Evolutionary conservation across 2,113 vertebrate species (phyloP).

Genomic region (Ictidomys tridecemlineatus): DNA sequence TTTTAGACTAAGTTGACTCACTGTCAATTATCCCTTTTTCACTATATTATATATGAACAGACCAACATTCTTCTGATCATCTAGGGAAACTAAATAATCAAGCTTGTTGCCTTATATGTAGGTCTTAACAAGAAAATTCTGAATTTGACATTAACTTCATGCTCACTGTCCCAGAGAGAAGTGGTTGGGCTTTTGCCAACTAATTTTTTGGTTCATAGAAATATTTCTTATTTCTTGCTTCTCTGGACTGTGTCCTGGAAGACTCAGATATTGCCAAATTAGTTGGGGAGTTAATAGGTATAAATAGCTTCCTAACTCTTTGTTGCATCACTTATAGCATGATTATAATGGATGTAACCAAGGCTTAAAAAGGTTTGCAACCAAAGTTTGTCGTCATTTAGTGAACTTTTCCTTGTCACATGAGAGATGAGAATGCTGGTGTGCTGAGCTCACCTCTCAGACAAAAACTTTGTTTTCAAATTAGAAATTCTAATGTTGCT

Average conservation of each 20-base stretch:
- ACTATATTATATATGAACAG: not conserved
- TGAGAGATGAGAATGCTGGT: not conserved
- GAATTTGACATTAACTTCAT: not conserved
- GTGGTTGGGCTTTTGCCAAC: not conserved
- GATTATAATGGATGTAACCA: not conserved
- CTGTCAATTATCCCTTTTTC: not conserved
- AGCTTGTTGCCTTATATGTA: not conserved
- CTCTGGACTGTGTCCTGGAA: conserved; percentile 14
- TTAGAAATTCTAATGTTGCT: conserved; percentile 44
- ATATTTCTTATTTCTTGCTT: not conserved
- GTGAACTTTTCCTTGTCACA: not conserved
- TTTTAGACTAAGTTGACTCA: not conserved
- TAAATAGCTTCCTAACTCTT: not conserved
- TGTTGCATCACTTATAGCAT: not conserved
- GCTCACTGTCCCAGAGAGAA: not conserved
- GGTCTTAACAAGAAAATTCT: not conserved
- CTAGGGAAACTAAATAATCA: not conserved
- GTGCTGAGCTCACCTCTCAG: not conserved
- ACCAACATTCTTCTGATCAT: not conserved
- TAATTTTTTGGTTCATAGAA: not conserved
- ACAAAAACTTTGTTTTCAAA: conserved; percentile 3
- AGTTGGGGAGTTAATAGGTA: not conserved
- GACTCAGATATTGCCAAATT: not conserved
- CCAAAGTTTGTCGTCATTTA: not conserved
- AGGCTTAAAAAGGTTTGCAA: not conserved